Percentiles rank a stretch among this genome's conserved stretches.
These are phyloP conservation scores for Drosophila nikananu DNA, from an alignment of 1,140 invertebrate species.

Conservation along the genomic window DNA sequence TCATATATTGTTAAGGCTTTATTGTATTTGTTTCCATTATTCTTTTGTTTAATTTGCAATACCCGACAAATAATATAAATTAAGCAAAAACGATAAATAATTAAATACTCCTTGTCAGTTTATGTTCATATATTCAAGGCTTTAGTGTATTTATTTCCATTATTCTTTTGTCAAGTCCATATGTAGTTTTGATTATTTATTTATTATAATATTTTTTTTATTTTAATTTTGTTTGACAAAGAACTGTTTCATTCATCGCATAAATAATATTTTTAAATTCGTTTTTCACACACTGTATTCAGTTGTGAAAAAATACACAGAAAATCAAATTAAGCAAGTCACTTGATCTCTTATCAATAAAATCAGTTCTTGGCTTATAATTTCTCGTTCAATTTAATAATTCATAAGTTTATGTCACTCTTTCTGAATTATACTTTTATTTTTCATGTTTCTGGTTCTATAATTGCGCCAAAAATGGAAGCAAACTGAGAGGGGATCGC, in stretches of 20 bases:
- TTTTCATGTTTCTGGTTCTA: not conserved
- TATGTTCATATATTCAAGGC: not conserved
- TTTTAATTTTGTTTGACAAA: too few species aligned
- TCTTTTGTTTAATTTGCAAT: too few species aligned
- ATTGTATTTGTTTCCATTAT: not conserved
- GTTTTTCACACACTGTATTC: not conserved
- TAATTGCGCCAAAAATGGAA: not conserved
- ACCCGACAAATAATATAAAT: too few species aligned
- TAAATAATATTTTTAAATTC: not conserved
- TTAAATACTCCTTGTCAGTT: not conserved
- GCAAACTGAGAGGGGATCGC: conserved; percentile 8
- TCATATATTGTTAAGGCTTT: not conserved
- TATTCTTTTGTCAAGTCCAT: not conserved
- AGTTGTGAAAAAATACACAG: not conserved
- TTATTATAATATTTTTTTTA: too few species aligned
- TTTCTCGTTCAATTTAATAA: not conserved
- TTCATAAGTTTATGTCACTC: not conserved
- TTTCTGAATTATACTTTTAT: not conserved
- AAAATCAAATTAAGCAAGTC: not conserved
- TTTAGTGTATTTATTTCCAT: not conserved
- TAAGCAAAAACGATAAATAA: too few species aligned
- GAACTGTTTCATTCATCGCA: not conserved
- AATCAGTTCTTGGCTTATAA: too few species aligned
- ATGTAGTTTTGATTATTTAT: not conserved
- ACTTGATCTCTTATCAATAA: not conserved